These are phyloP conservation scores for Drosophila sp. DNA, from an alignment of 1,140 invertebrate species.

Conservation along the genomic window DNA sequence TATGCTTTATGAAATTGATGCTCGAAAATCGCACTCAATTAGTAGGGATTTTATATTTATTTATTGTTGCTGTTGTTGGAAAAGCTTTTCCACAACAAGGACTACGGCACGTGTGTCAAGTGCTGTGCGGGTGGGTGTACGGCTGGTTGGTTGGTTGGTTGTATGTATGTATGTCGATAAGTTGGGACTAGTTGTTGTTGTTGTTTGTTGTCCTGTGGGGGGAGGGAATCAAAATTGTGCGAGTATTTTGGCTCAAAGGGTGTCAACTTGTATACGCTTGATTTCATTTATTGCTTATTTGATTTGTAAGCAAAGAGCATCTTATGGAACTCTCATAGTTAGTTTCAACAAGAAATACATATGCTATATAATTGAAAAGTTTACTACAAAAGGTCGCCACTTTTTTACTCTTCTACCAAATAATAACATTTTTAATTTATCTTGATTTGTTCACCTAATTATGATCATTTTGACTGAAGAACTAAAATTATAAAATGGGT, in stretches of 20 bases:
- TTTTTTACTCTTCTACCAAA: no score
- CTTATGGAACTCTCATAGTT: constrained; percentile 3
- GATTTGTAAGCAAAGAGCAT: constrained; percentile 33
- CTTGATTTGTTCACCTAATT: no score
- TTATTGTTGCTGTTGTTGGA: constrained; percentile 60
- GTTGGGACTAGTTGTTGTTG: background rate
- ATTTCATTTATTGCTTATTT: constrained; percentile 64
- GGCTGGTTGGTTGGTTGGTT: background rate
- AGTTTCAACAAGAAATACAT: constrained; percentile 3
- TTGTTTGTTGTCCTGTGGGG: background rate
- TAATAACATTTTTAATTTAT: no score
- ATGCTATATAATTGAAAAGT: background rate
- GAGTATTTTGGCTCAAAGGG: constrained; percentile 57
- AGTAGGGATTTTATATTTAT: constrained; percentile 78
- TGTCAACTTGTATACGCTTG: constrained; percentile 65
- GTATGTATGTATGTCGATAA: background rate
- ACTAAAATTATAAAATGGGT: no score
- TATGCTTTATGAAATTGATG: constrained; percentile 78
- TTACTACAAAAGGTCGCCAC: no score
- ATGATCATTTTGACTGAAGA: no score
- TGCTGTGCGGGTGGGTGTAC: constrained; percentile 13
- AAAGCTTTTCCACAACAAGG: constrained; percentile 21
- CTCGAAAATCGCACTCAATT: constrained; percentile 80
- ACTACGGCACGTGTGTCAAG: constrained; percentile 53
- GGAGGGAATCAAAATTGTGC: constrained; percentile 21